Conservation (phyloP, 2,888 invertebrate species). For the Pogonocherus hispidulus region DNA sequence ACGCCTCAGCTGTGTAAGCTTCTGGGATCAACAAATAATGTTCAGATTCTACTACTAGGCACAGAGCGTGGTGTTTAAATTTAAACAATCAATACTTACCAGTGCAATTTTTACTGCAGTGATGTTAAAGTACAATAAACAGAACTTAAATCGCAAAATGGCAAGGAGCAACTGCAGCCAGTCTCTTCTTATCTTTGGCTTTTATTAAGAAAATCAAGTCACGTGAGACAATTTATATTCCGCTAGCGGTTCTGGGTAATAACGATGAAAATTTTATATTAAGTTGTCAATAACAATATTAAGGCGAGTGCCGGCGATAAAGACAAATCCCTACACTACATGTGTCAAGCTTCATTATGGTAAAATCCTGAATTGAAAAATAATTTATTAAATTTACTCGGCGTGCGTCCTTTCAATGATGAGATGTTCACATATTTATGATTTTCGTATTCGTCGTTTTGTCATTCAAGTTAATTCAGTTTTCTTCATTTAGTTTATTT, state of each 20-base stretch:
- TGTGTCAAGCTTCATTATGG: conserved; percentile 35
- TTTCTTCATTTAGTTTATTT: too few relatives aligned
- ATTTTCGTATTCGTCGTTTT: conserved; percentile 3
- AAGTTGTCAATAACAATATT: conserved; percentile 44
- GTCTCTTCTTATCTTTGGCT: conserved; percentile 20
- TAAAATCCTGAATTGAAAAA: conserved; percentile 27
- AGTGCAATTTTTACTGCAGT: conserved; percentile 3
- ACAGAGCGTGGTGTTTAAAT: too few relatives aligned
- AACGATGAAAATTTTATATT: conserved; percentile 44
- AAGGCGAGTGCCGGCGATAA: conserved; percentile 30
- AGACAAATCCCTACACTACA: conserved; percentile 33
- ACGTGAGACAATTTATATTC: conserved; percentile 44
- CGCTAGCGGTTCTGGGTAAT: conserved; percentile 40
- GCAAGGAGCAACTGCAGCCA: conserved; percentile 20
- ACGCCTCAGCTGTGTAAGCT: too few relatives aligned
- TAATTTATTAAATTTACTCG: conserved; percentile 39
- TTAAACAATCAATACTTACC: conserved; percentile 22
- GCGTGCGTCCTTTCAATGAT: conserved; percentile 8
- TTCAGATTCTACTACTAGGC: too few relatives aligned
- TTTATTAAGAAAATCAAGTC: conserved; percentile 31
- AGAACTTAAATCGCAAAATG: conserved; percentile 23
- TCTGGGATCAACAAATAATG: too few relatives aligned
- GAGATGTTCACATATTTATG: conserved; percentile 1
- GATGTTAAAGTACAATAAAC: neutral
- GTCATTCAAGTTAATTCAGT: neutral